Percentiles rank a stretch among this genome's conserved stretches.
Evolutionary conservation across 2,113 vertebrate genomes (phyloP).

Genomic region (Syngnathus floridae): DNA sequence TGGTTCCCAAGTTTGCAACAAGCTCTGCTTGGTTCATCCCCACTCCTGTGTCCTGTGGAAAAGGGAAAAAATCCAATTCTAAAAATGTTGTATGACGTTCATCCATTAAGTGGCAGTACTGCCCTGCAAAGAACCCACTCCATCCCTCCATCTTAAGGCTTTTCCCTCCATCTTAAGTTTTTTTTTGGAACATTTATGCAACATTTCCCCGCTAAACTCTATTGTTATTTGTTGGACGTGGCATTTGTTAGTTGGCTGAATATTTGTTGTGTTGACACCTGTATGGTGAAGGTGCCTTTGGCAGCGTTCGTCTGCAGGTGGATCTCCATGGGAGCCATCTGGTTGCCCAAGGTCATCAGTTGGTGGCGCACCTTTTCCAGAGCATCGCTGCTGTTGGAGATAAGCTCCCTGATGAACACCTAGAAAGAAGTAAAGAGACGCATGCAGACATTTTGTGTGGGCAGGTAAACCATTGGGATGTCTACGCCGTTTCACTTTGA

Average conservation of each 20-base stretch:
- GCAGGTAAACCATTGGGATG: background rate
- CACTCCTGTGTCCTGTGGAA: conserved; percentile 85
- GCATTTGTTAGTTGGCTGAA: background rate
- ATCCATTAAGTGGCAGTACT: conserved; percentile 18
- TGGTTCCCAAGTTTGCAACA: conserved; percentile 88
- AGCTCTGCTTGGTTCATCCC: conserved; percentile 92
- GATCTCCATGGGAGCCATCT: conserved; percentile 83
- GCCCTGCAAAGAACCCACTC: background rate
- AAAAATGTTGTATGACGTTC: conserved; percentile 9
- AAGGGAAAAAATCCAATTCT: background rate
- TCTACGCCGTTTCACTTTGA: no score
- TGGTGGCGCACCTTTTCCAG: conserved; percentile 89
- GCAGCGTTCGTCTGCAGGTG: conserved; percentile 82
- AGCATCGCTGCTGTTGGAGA: conserved; percentile 92
- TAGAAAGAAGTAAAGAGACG: conserved; percentile 35
- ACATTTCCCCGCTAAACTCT: no score
- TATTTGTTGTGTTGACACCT: conserved; percentile 67
- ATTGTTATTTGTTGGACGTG: background rate
- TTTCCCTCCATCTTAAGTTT: no score
- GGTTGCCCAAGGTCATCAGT: conserved; percentile 73
- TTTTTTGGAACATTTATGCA: background rate
- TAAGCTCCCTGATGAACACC: conserved; percentile 95
- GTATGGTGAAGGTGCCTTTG: conserved; percentile 87
- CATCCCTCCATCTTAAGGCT: no score
- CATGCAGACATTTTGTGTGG: background rate